A percentile compares a stretch with the other conserved stretches of the same genome.
Evolutionary conservation across 2,888 invertebrate genomes (phyloP).

Genomic region (Andrena marginata): DNA sequence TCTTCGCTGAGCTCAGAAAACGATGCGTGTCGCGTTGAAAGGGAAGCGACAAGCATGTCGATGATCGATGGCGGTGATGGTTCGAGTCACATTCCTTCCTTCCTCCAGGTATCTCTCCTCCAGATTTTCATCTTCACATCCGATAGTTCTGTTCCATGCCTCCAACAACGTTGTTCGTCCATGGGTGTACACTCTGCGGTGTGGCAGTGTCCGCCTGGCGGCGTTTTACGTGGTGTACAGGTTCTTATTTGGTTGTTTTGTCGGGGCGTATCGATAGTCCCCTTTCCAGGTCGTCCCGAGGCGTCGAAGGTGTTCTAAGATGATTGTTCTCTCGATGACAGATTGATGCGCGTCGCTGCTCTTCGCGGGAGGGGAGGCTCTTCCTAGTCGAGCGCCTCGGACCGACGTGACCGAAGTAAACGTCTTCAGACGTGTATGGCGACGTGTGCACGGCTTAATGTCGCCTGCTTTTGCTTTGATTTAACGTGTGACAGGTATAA

Average conservation of each 20-base stretch:
- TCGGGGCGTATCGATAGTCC: neutral
- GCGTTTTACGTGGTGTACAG: constrained; percentile 76
- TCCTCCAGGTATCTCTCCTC: neutral
- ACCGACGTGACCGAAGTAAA: constrained; percentile 4
- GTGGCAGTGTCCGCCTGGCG: constrained; percentile 84
- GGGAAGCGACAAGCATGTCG: constrained; percentile 20
- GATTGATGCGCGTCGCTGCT: neutral
- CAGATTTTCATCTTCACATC: constrained; percentile 8
- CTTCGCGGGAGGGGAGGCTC: neutral
- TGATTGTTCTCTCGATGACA: constrained; percentile 7
- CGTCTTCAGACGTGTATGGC: constrained; percentile 13
- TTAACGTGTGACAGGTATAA: constrained; percentile 35
- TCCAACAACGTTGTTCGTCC: constrained; percentile 14
- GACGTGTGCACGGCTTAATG: constrained; percentile 19
- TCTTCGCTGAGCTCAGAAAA: neutral
- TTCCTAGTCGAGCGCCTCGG: neutral
- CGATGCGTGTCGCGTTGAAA: neutral
- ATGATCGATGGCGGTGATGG: constrained; percentile 43
- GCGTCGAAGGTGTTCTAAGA: constrained; percentile 1
- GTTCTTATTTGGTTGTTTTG: constrained; percentile 35
- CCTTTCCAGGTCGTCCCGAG: neutral
- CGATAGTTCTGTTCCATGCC: constrained; percentile 46
- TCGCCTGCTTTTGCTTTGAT: neutral
- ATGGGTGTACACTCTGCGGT: constrained; percentile 76
- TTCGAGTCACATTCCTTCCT: neutral